Evolutionary conservation across 2,113 vertebrate genomes (phyloP), one percentile per base, ranked within the genome.

Genomic region (Craseonycteris thonglongyai): DNA sequence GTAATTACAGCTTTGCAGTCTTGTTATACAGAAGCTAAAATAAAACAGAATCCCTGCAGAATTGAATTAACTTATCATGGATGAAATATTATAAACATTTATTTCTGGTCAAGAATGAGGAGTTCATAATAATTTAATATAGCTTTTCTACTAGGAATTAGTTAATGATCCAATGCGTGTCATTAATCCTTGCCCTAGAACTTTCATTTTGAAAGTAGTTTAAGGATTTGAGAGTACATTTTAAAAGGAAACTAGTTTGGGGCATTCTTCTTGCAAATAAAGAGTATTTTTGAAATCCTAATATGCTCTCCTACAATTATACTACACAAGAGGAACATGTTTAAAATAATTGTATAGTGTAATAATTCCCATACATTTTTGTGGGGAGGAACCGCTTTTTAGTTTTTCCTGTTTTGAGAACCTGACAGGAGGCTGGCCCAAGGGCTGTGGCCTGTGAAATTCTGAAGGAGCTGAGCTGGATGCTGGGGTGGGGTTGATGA

Each of bases 21-120:
- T 91, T 95, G 79, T 95, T 96, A 92, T 22, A 83, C 59, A 84
- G 71, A 96, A 97, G 51, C 69, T 93, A 95, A 96, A 96, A 96
- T 45, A 94, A 86, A 91, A 95, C 90, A 45, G 74, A 96, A 93
- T 93, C 47, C 81, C 79, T 83, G 14, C 79, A 83, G 58, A 90
- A 94, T 6, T 86, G 82, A 82, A 94, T 51, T 58, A 68, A 94
- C 56, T 74, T 95, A 58, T 69, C 85, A 59, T 95, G 38, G 30
- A 75, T 65, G 35, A 79, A 79, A 92, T 71, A 54, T 87, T 90
- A 66, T 15, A 88, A 88, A 71, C 81, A 83, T 40, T 83, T 95
- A 40, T 92, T 95, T 94, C 56, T 95, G 87, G 68, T 90, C 45
- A 94, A 74, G 72, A 54, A 59, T 63, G 26, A 61, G 93, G 33